A percentile compares a stretch with the other conserved stretches of the same genome.
Evolutionary conservation across 2,113 vertebrate species (phyloP).

Genomic region (Corvus cornix): DNA sequence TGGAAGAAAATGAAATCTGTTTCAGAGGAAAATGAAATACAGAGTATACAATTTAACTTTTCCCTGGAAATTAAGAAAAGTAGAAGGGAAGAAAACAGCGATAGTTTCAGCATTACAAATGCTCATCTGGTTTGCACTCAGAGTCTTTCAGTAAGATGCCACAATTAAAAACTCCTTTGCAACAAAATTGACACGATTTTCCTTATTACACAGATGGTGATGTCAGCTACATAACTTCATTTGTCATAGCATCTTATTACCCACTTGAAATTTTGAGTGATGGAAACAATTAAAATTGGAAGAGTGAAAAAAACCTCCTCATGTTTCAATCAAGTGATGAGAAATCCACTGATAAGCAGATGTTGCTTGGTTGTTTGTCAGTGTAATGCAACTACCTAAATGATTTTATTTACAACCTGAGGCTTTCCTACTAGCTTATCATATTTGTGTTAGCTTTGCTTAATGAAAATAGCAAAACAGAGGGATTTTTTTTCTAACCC

Average conservation of each 20-base stretch:
- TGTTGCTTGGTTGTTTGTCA: background rate
- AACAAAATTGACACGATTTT: background rate
- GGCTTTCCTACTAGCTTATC: background rate
- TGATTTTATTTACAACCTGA: background rate
- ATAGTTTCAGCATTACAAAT: background rate
- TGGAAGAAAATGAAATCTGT: background rate
- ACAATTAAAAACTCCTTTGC: background rate
- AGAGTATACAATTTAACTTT: background rate
- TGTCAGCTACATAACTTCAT: background rate
- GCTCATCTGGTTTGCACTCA: background rate
- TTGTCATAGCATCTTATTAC: background rate
- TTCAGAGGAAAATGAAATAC: background rate
- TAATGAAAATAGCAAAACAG: slow-evolving; percentile 14
- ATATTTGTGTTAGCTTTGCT: background rate
- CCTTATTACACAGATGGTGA: background rate
- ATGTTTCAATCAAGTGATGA: background rate
- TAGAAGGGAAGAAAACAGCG: background rate
- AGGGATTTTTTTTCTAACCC: background rate
- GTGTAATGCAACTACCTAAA: background rate
- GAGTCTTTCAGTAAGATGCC: background rate
- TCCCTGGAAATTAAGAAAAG: background rate
- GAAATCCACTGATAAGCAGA: background rate
- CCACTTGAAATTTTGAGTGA: background rate
- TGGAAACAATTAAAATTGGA: background rate
- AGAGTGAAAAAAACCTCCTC: background rate